Conservation (phyloP, 2,113 vertebrate genomes). For the Mastomys coucha region DNA sequence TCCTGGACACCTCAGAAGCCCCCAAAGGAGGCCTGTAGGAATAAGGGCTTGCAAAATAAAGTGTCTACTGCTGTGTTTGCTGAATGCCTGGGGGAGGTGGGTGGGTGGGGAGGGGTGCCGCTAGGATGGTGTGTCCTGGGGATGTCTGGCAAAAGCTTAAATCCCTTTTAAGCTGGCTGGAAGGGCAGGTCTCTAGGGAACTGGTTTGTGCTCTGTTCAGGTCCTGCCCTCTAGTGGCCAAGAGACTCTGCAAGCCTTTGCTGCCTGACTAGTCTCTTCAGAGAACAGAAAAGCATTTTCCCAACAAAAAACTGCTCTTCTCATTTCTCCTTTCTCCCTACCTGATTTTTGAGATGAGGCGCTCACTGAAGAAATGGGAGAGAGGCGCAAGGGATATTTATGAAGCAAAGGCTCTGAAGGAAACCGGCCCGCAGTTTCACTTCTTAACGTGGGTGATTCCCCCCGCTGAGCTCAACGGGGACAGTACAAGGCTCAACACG, state of each 20-base stretch:
- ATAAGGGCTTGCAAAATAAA: neutral
- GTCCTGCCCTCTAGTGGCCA: slow-evolving; percentile 64
- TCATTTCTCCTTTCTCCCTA: neutral
- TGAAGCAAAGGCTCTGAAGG: neutral
- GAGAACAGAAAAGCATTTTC: neutral
- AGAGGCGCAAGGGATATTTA: neutral
- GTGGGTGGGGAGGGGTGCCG: neutral
- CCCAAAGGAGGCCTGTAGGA: too few relatives aligned
- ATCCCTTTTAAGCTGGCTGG: neutral
- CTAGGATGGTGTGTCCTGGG: neutral
- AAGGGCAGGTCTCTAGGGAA: neutral
- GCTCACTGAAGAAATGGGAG: neutral
- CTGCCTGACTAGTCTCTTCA: neutral
- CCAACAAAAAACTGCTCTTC: neutral
- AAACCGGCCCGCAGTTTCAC: too few relatives aligned
- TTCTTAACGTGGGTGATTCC: too few relatives aligned
- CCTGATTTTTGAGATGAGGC: neutral
- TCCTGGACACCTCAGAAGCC: neutral
- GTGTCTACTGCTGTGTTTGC: neutral
- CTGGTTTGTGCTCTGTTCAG: neutral
- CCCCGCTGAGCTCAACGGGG: too few relatives aligned
- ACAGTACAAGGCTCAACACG: neutral
- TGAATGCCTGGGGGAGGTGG: too few relatives aligned
- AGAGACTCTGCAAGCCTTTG: neutral
- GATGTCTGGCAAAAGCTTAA: neutral